A percentile compares a stretch with the other conserved stretches of the same genome.
phyloP scores from a whole-genome alignment of 2,797 vertebrate genomes.

The Alexandromys oeconomus region DNA sequence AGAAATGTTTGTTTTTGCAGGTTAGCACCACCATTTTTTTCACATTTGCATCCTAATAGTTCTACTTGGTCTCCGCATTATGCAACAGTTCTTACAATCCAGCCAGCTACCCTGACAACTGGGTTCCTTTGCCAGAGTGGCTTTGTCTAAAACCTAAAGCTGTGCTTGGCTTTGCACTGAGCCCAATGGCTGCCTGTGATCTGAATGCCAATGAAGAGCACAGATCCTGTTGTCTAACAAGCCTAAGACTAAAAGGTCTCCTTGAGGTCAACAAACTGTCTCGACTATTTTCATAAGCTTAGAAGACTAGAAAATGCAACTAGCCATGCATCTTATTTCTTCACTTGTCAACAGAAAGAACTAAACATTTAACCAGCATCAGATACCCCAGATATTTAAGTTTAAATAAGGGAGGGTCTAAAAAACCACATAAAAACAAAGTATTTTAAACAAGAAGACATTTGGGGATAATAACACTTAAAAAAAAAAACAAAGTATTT shows the following conservation, averaged over 20 bases:
- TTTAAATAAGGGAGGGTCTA: background rate
- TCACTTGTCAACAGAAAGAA: slow-evolving; percentile 66
- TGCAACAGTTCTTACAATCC: slow-evolving; percentile 90
- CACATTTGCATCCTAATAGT: slow-evolving; percentile 89
- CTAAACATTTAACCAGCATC: slow-evolving; percentile 23
- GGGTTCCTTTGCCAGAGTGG: slow-evolving; percentile 88
- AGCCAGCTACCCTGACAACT: slow-evolving; percentile 91
- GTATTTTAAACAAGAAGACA: no score
- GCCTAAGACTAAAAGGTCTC: slow-evolving; percentile 88
- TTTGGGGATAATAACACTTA: no score
- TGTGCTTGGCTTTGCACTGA: slow-evolving; percentile 84
- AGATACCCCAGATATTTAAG: slow-evolving; percentile 18
- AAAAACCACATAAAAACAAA: slow-evolving; percentile 15
- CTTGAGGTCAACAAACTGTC: slow-evolving; percentile 89
- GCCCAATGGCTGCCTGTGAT: slow-evolving; percentile 87
- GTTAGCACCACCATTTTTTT: slow-evolving; percentile 82
- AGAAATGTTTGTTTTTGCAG: slow-evolving; percentile 88
- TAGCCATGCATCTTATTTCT: slow-evolving; percentile 78
- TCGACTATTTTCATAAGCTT: slow-evolving; percentile 86
- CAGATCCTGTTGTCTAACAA: slow-evolving; percentile 85
- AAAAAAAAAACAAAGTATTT: slow-evolving; percentile 38
- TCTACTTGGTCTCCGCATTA: slow-evolving; percentile 89
- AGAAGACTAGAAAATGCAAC: slow-evolving; percentile 82
- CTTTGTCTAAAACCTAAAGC: slow-evolving; percentile 91
- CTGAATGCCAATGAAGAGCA: slow-evolving; percentile 90